Evolutionary conservation across 2,888 invertebrate species (phyloP).

Genomic region (Tubulanus polymorphus): DNA sequence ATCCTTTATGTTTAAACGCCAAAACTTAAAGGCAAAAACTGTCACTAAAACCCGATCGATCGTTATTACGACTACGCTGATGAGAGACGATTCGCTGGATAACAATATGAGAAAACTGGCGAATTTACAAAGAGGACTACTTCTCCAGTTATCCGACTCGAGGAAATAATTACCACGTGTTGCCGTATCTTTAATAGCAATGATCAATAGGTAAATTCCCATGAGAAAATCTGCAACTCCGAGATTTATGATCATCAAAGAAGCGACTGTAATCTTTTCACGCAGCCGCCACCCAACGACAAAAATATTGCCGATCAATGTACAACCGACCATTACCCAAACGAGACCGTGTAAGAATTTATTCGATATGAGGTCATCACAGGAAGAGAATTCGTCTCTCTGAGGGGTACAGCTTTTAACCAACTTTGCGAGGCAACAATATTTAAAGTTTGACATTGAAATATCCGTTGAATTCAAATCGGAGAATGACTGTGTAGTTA

Average conservation of each 20-base stretch:
- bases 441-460: too few species aligned
- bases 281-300: constrained; percentile 12
- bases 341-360: not conserved
- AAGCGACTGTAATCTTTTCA: constrained; percentile 17
- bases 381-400: not conserved
- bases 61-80: constrained; percentile 60
- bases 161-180: constrained; percentile 35
- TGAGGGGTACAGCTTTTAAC: not conserved
- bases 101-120: constrained; percentile 53
- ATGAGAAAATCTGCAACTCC: constrained; percentile 39
- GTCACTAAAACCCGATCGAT: constrained; percentile 63
- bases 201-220: constrained; percentile 40
- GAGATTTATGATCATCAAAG: constrained; percentile 35
- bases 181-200: constrained; percentile 36
- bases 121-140: constrained; percentile 42
- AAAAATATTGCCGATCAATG: not conserved
- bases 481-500: too few species aligned
- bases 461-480: too few species aligned
- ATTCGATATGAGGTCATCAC: not conserved
- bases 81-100: constrained; percentile 38
- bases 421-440: too few species aligned
- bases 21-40: constrained; percentile 59
- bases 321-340: not conserved
- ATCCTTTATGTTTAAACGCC: too few species aligned
- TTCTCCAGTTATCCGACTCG: constrained; percentile 37